These are phyloP conservation scores for Collichthys lucidus DNA, from an alignment of 2,113 vertebrate genomes.

Conservation along the genomic window DNA sequence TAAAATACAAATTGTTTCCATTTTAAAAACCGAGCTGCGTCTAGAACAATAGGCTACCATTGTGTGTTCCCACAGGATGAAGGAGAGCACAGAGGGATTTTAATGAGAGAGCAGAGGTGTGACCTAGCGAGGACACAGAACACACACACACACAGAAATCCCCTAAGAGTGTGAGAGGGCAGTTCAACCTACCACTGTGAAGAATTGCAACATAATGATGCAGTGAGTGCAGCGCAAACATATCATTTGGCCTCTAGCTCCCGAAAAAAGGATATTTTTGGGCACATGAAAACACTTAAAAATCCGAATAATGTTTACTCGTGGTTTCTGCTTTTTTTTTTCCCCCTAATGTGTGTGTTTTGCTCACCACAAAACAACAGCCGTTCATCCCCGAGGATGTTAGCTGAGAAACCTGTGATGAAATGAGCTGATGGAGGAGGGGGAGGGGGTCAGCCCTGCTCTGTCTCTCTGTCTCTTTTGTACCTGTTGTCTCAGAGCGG, in stretches of 20 bases:
- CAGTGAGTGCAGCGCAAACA: slow-evolving; percentile 70
- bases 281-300: slow-evolving; percentile 77
- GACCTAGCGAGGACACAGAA: slow-evolving; percentile 46
- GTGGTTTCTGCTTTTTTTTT: slow-evolving; percentile 53
- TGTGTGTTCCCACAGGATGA: slow-evolving; percentile 71
- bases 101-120: slow-evolving; percentile 75
- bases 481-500: slow-evolving; percentile 26
- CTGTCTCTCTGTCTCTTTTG: slow-evolving; percentile 28
- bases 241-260: slow-evolving; percentile 80
- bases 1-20: slow-evolving; percentile 77
- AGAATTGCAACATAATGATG: slow-evolving; percentile 77
- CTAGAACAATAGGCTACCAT: slow-evolving; percentile 69
- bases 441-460: not conserved
- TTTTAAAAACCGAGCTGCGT: slow-evolving; percentile 62
- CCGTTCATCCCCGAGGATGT: slow-evolving; percentile 26
- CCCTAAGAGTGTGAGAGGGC: slow-evolving; percentile 58
- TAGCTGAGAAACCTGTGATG: slow-evolving; percentile 31
- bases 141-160: slow-evolving; percentile 48
- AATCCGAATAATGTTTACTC: slow-evolving; percentile 77
- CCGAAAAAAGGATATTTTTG: slow-evolving; percentile 74
- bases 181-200: slow-evolving; percentile 63
- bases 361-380: slow-evolving; percentile 52
- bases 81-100: slow-evolving; percentile 46
- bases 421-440: not conserved
- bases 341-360: slow-evolving; percentile 57